Base-by-base conservation (phyloP, 2,888 invertebrate genomes). In the Serripes groenlandicus region DNA sequence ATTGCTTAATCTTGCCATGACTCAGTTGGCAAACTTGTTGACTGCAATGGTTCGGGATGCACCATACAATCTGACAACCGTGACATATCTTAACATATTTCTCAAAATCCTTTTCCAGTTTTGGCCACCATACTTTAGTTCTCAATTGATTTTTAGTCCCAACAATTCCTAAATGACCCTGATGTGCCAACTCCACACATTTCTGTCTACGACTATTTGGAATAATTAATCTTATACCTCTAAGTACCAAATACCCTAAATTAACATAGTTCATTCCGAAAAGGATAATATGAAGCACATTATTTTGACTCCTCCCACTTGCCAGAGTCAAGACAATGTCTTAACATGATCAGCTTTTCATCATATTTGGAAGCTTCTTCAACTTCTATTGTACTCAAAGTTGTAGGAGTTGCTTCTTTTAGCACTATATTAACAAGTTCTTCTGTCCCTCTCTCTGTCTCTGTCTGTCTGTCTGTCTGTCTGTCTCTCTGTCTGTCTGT, bases 1-100 rank as follows among this genome's bases (percentile, higher is more conserved):
- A 71, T 68, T 9, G 86, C 81, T 21, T 86, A 49, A 60, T 88
- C 42, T 66, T 88, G 74, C 85, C 86, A 89, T 21, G 84, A 87
- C 26, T 66, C 77, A 11, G 42, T 52, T 15, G 86, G 86, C 32
- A 84, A 79, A 18, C 32, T 28, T 18, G 78, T 86, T 18, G 58
- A 52, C 18, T 37, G 32, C 34, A 89, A 34, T 23, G 87, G 83
- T 56, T 84, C 84, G 23, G 78, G 84, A 26, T 68, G 34, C 54
- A 52, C 11, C n/a, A 30, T 58, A 11, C 68, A 2, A 81, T 62
- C 58, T 85, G 85, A 71, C 79, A 85, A 23, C 81, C 75, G 52
- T 79, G 71, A 75, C 76, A 85, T 0, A 69, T 66, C 64, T 83
- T 80, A 2, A 75, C 75, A 76, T 64, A 82, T 26, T 80, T 70